Percentiles rank a stretch among this genome's conserved stretches.
Evolutionary conservation across 2,797 vertebrate species (phyloP).

Genomic region (Petrocephalus schoutedeni): DNA sequence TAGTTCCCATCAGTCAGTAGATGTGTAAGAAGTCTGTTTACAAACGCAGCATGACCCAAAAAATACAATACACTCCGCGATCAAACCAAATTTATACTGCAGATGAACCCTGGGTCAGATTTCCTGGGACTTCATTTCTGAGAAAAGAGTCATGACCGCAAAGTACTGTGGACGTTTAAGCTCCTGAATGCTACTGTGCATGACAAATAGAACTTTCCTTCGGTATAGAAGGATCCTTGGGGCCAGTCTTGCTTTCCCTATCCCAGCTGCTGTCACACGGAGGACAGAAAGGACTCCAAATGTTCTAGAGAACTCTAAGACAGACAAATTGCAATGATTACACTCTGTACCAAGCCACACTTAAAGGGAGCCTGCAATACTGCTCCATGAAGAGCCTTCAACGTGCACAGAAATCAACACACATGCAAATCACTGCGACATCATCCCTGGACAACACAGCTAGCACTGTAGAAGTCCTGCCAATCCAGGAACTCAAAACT

Average conservation of each 20-base stretch:
- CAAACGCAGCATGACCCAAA: not conserved
- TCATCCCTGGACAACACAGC: not conserved
- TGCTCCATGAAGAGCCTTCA: not conserved
- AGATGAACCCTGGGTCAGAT: not conserved
- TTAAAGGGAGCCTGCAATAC: not conserved
- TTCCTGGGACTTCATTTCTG: not conserved
- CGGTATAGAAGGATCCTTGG: not conserved
- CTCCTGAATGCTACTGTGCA: not conserved
- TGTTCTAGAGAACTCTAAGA: not conserved
- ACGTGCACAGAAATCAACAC: not conserved
- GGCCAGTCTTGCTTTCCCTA: not conserved
- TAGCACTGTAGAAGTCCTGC: not conserved
- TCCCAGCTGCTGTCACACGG: not conserved
- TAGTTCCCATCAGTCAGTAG: not conserved
- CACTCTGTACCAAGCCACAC: not conserved
- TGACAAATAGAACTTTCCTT: not conserved
- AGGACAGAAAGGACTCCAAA: not conserved
- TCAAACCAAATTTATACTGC: not conserved
- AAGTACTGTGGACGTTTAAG: not conserved
- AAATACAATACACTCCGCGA: not conserved
- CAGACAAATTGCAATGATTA: not conserved
- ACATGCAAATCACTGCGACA: not conserved
- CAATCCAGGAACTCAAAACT: not conserved
- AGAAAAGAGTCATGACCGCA: not conserved
- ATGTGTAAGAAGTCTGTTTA: not conserved